Percentiles rank a stretch among this genome's conserved stretches.
Evolutionary conservation across 1,140 invertebrate species (phyloP).

Genomic region (Psilanteris sp.): DNA sequence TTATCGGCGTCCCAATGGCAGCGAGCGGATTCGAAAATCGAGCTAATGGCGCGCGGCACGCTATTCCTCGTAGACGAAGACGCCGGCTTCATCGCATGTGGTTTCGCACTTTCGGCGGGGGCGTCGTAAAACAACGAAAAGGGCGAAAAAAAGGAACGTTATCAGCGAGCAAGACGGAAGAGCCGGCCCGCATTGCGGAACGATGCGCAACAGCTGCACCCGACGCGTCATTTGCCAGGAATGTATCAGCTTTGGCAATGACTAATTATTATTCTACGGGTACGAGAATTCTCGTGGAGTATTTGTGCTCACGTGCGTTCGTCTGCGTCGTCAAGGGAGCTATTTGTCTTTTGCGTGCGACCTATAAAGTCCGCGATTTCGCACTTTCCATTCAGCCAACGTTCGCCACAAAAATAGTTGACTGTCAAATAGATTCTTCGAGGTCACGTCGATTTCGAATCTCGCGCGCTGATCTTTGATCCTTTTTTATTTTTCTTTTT

Average conservation of each 20-base stretch:
- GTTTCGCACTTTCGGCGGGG: slow-evolving; percentile 55
- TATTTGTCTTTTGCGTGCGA: slow-evolving; percentile 59
- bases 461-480: slow-evolving; percentile 15
- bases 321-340: slow-evolving; percentile 54
- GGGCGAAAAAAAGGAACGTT: slow-evolving; percentile 16
- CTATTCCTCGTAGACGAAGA: slow-evolving; percentile 42
- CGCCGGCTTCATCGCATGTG: slow-evolving; percentile 40
- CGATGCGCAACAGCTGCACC: slow-evolving; percentile 77
- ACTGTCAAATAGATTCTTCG: slow-evolving; percentile 57
- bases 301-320: slow-evolving; percentile 65
- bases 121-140: slow-evolving; percentile 33
- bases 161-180: slow-evolving; percentile 34
- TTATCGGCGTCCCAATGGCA: slow-evolving; percentile 6
- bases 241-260: slow-evolving; percentile 73
- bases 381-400: slow-evolving; percentile 63
- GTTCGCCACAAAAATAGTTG: slow-evolving; percentile 57
- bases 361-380: slow-evolving; percentile 61
- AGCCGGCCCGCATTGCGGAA: slow-evolving; percentile 76
- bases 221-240: slow-evolving; percentile 76
- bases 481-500: no score
- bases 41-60: slow-evolving; percentile 48
- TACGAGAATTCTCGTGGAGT: slow-evolving; percentile 59
- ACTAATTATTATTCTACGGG: slow-evolving; percentile 76
- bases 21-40: slow-evolving; percentile 4
- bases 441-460: slow-evolving; percentile 53